Evolutionary conservation across 2,113 vertebrate genomes (phyloP).

Genomic region (Leptocoma aspasia): DNA sequence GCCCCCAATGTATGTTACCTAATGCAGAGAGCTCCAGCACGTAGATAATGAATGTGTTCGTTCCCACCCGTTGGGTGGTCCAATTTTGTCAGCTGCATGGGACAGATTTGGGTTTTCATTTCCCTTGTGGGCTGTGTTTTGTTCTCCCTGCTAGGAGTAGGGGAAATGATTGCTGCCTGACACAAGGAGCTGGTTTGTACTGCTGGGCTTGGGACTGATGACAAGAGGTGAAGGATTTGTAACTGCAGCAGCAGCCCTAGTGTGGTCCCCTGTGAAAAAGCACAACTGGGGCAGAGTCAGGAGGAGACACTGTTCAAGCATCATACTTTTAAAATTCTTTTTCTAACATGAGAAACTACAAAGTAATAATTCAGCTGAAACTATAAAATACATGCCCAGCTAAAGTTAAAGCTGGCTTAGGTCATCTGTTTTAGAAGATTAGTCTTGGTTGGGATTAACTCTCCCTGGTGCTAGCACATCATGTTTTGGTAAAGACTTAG

Average conservation of each 20-base stretch:
- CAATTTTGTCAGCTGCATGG: not conserved
- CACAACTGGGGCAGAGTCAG: not conserved
- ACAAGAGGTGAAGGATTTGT: not conserved
- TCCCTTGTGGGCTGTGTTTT: not conserved
- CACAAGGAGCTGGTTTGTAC: not conserved
- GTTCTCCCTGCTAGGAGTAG: not conserved
- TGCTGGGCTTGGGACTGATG: not conserved
- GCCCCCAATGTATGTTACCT: not conserved
- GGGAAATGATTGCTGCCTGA: not conserved
- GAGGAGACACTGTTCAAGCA: not conserved
- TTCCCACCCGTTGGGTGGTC: not conserved
- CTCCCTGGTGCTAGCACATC: not conserved
- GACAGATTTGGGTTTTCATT: not conserved
- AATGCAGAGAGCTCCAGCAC: not conserved
- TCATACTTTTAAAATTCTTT: not conserved
- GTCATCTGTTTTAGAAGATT: not conserved
- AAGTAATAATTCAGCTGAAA: not conserved
- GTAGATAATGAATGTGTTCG: not conserved
- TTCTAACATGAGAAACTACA: not conserved
- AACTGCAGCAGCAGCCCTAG: fast-evolving
- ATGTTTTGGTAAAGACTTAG: not conserved
- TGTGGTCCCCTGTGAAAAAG: fast-evolving
- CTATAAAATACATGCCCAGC: not conserved
- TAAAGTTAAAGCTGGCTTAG: not conserved
- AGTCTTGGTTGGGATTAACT: not conserved